phyloP scores from a whole-genome alignment of 2,888 invertebrate species.

The Andrena praecox region DNA sequence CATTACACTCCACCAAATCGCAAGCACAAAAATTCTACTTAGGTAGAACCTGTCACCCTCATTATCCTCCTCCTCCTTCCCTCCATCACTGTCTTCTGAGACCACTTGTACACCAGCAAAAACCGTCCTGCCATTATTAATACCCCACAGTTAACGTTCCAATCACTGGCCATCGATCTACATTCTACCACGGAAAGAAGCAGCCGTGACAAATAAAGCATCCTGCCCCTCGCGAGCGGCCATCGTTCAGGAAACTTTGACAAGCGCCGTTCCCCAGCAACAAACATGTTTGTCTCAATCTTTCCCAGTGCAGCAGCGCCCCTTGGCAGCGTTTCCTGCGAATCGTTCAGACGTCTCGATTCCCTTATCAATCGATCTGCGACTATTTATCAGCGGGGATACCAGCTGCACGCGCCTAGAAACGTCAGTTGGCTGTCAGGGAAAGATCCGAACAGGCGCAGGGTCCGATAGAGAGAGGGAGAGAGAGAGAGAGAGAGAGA shows the following conservation, averaged over 20 bases:
- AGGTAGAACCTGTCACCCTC: not conserved
- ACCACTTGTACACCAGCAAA: not conserved
- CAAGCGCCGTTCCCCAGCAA: not conserved
- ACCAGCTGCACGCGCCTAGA: conserved; percentile 34
- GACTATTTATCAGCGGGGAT: conserved; percentile 41
- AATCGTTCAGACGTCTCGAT: conserved; percentile 22
- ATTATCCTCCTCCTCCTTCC: too few relatives aligned
- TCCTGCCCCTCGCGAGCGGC: not conserved
- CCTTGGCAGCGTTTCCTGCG: conserved; percentile 9
- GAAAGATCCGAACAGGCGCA: conserved; percentile 21
- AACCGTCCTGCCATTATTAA: not conserved
- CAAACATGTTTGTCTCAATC: conserved; percentile 30
- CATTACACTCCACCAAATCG: not conserved
- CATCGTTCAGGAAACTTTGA: conserved; percentile 12
- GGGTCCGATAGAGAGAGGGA: not conserved
- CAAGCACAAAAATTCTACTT: not conserved
- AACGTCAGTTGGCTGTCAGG: conserved; percentile 25
- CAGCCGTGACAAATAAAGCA: not conserved
- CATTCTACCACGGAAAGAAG: not conserved
- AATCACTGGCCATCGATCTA: not conserved
- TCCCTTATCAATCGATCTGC: conserved; percentile 36
- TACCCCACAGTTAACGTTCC: not conserved
- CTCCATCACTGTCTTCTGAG: too few relatives aligned
- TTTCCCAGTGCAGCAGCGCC: not conserved
- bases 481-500: conserved; percentile 5